These are phyloP conservation scores for Andinoacara biseriatus DNA, from an alignment of 2,113 vertebrate genomes.

Conservation along the genomic window DNA sequence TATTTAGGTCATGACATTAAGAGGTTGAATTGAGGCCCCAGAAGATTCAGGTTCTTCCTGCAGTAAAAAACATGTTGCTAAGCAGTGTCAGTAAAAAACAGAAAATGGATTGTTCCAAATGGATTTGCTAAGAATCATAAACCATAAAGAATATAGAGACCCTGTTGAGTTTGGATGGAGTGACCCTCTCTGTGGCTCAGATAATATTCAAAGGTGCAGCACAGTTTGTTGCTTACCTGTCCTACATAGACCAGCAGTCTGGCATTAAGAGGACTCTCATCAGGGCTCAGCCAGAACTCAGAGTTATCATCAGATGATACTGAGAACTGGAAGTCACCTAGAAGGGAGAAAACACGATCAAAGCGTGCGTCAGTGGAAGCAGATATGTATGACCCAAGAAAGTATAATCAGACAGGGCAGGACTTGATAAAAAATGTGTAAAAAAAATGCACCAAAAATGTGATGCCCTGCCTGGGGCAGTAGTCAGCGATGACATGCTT, in stretches of 20 bases:
- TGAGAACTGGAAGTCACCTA: conserved; percentile 97
- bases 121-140: not conserved
- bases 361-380: conserved; percentile 10
- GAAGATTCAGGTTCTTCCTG: conserved; percentile 6
- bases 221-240: conserved; percentile 80
- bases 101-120: not conserved
- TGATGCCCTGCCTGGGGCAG: not conserved
- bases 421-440: not conserved
- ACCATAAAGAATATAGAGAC: not conserved
- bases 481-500: not conserved
- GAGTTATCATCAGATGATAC: conserved; percentile 98
- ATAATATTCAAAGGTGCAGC: conserved; percentile 6
- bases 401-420: not conserved
- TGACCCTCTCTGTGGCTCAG: not conserved
- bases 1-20: conserved; percentile 47
- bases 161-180: not conserved
- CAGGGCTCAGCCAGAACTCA: conserved; percentile 94
- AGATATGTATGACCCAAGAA: conserved; percentile 14
- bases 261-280: conserved; percentile 89
- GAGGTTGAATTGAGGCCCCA: not conserved
- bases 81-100: conserved; percentile 37
- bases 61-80: conserved; percentile 41
- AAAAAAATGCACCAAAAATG: not conserved
- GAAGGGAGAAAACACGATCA: conserved; percentile 34
- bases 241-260: conserved; percentile 91